These are phyloP conservation scores for Steinernema hermaphroditum DNA, from an alignment of 2,888 invertebrate species.

Conservation along the genomic window DNA sequence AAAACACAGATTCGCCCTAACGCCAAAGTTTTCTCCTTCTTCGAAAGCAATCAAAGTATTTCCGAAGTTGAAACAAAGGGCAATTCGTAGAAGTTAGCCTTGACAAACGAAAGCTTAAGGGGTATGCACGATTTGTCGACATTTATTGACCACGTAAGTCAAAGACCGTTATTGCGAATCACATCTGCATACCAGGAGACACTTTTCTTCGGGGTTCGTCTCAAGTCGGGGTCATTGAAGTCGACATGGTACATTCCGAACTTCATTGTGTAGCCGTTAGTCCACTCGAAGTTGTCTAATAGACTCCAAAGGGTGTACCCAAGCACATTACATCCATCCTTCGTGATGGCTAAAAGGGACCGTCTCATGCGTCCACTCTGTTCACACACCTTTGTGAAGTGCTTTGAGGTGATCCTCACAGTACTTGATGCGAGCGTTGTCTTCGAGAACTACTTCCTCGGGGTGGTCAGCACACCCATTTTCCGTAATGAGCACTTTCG, in stretches of 20 bases:
- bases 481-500: slow-evolving; percentile 66
- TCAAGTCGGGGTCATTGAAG: slow-evolving; percentile 74
- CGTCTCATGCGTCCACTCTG: not conserved
- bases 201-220: slow-evolving; percentile 75
- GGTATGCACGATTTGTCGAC: too few species aligned
- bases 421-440: slow-evolving; percentile 34
- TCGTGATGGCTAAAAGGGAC: slow-evolving; percentile 28
- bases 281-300: slow-evolving; percentile 82
- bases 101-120: too few species aligned
- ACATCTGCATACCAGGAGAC: slow-evolving; percentile 44
- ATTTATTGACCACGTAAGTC: too few species aligned
- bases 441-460: slow-evolving; percentile 33
- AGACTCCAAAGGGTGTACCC: slow-evolving; percentile 80
- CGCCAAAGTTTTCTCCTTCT: slow-evolving; percentile 32
- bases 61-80: too few species aligned
- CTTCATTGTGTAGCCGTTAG: slow-evolving; percentile 73
- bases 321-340: slow-evolving; percentile 60
- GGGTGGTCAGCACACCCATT: slow-evolving; percentile 33
- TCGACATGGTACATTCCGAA: slow-evolving; percentile 78
- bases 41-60: slow-evolving; percentile 24
- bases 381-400: slow-evolving; percentile 4
- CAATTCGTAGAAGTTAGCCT: too few species aligned
- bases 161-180: slow-evolving; percentile 12
- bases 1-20: slow-evolving; percentile 33
- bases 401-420: slow-evolving; percentile 35